A percentile compares a stretch with the other conserved stretches of the same genome.
Conservation (phyloP, 2,888 invertebrate species). For the Pristionchus mayeri region DNA sequence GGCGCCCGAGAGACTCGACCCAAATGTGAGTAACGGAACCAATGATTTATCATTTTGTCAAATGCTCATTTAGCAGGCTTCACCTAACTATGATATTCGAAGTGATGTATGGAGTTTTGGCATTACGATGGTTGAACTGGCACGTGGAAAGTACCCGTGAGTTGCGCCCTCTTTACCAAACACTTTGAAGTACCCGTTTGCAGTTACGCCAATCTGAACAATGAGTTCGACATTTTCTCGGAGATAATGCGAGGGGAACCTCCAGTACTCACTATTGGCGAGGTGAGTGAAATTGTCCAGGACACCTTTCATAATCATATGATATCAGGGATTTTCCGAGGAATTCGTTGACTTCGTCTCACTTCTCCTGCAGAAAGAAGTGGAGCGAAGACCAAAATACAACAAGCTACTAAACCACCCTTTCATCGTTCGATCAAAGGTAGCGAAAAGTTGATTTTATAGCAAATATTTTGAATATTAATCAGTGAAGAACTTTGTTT, state of each 20-base stretch:
- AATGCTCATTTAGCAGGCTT: not conserved
- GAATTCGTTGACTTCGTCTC: conserved; percentile 68
- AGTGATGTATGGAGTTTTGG: conserved; percentile 99
- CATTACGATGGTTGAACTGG: conserved; percentile 87
- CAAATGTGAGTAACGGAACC: conserved; percentile 48
- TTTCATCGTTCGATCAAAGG: conserved; percentile 46
- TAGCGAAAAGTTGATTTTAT: too few relatives aligned
- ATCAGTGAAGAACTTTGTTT: too few relatives aligned
- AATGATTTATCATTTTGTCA: not conserved
- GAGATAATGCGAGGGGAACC: conserved; percentile 85
- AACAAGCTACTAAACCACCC: conserved; percentile 43
- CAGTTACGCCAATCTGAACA: conserved; percentile 80
- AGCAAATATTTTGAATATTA: too few relatives aligned
- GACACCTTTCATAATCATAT: not conserved
- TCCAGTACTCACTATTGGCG: conserved; percentile 71
- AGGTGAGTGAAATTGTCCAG: conserved; percentile 13
- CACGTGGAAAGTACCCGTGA: conserved; percentile 95
- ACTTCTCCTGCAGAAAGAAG: conserved; percentile 68
- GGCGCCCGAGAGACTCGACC: conserved; percentile 82
- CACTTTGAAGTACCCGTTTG: not conserved
- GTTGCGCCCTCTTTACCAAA: conserved; percentile 76
- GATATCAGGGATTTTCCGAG: conserved; percentile 57
- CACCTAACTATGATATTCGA: conserved; percentile 95
- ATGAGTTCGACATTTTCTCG: conserved; percentile 92
- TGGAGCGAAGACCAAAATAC: conserved; percentile 63